A percentile compares a stretch with the other conserved stretches of the same genome.
Conservation (phyloP, 2,797 vertebrate species). For the Propithecus deckenii region DNA sequence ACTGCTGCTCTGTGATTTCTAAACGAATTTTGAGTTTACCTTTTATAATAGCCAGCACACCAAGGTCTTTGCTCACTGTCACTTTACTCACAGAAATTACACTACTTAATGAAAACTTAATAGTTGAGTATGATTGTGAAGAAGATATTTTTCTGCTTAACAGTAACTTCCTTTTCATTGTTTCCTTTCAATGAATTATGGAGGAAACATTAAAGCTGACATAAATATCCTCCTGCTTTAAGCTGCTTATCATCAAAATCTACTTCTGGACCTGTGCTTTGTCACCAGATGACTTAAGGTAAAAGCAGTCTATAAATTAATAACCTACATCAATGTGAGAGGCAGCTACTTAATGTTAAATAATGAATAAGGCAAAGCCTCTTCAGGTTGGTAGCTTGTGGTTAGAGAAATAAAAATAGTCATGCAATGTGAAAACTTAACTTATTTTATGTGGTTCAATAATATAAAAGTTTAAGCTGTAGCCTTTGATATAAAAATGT, state of each 20-base stretch:
- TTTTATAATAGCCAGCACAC: not conserved
- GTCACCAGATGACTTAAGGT: constrained; percentile 7
- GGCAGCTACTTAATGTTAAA: constrained; percentile 57
- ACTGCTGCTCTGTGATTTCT: not conserved
- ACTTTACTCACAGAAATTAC: not conserved
- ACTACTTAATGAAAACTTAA: not conserved
- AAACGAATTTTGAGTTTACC: not conserved
- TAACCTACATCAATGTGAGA: constrained; percentile 56
- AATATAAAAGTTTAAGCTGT: constrained; percentile 28
- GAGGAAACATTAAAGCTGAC: not conserved
- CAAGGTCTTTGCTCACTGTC: not conserved
- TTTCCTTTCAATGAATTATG: constrained; percentile 43
- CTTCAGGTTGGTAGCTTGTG: not conserved
- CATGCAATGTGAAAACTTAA: not conserved
- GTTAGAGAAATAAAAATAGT: constrained; percentile 59
- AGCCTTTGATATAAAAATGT: constrained; percentile 9
- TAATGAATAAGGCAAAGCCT: constrained; percentile 67
- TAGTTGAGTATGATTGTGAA: not conserved
- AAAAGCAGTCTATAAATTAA: constrained; percentile 74
- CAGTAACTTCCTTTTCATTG: not conserved
- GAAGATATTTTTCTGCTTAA: constrained; percentile 14
- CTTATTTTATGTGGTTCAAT: constrained; percentile 3
- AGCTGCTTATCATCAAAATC: constrained; percentile 30
- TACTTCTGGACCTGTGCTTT: constrained; percentile 32
- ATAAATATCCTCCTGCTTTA: not conserved